Percentiles rank a stretch among this genome's conserved stretches.
Evolutionary conservation across 2,888 invertebrate species (phyloP).

Genomic region (Catocala sponsa): DNA sequence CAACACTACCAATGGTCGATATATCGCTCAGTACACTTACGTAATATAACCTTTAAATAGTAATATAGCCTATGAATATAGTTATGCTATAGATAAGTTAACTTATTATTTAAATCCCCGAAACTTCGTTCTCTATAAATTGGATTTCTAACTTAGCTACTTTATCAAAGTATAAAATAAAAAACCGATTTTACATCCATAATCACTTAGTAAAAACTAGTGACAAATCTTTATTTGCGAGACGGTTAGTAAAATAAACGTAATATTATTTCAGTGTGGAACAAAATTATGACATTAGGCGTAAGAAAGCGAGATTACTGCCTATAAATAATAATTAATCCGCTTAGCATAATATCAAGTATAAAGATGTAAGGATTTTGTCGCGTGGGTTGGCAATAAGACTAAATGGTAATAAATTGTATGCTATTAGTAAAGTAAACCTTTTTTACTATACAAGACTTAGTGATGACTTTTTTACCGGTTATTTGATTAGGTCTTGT

Average conservation of each 20-base stretch:
- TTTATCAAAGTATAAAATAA: slow-evolving; percentile 31
- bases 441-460: slow-evolving; percentile 36
- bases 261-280: slow-evolving; percentile 22
- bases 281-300: slow-evolving; percentile 66
- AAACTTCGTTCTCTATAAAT: slow-evolving; percentile 28
- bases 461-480: slow-evolving; percentile 36
- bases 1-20: too few relatives aligned
- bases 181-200: slow-evolving; percentile 21
- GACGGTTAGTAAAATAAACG: slow-evolving; percentile 26
- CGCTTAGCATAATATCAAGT: slow-evolving; percentile 77
- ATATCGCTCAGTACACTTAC: too few relatives aligned
- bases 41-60: too few relatives aligned
- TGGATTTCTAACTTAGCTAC: slow-evolving; percentile 31
- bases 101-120: slow-evolving; percentile 34
- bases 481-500: background rate
- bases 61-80: too few relatives aligned
- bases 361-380: slow-evolving; percentile 74
- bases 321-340: slow-evolving; percentile 78
- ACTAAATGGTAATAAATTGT: slow-evolving; percentile 67
- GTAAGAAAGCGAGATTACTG: slow-evolving; percentile 66
- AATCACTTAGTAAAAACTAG: slow-evolving; percentile 35
- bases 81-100: too few relatives aligned
- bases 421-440: slow-evolving; percentile 66
- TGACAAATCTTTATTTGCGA: slow-evolving; percentile 50
- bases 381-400: slow-evolving; percentile 53